Evolutionary conservation across 2,113 vertebrate species (phyloP).

Genomic region (Mystacornis crossleyi): DNA sequence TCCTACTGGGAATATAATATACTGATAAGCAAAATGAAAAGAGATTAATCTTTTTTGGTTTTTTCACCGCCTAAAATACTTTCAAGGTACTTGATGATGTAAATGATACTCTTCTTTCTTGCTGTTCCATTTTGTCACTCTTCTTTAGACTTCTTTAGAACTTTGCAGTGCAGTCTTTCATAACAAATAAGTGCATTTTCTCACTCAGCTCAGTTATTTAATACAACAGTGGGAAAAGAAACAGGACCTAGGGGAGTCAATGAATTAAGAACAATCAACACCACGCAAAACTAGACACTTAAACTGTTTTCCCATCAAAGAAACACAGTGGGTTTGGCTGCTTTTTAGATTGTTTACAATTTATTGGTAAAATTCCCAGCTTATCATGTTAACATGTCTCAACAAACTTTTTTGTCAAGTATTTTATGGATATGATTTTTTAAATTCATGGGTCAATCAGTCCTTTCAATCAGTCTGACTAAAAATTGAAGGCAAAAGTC

Average conservation of each 20-base stretch:
- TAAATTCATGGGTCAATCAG: neutral
- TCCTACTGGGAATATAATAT: neutral
- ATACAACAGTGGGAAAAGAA: neutral
- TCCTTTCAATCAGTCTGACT: neutral
- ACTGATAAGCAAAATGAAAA: neutral
- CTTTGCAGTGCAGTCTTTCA: neutral
- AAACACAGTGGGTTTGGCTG: neutral
- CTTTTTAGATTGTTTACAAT: neutral
- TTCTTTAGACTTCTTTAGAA: neutral
- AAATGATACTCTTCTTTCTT: neutral
- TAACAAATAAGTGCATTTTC: neutral
- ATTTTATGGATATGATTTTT: neutral
- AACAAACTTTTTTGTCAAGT: neutral
- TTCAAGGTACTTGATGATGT: neutral
- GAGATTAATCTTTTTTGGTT: neutral
- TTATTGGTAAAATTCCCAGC: neutral
- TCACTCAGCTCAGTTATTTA: neutral
- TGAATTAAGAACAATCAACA: neutral
- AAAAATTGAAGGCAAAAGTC: neutral
- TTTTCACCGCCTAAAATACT: neutral
- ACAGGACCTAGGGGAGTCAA: neutral
- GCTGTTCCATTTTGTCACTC: neutral
- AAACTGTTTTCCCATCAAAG: neutral
- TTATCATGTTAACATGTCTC: neutral
- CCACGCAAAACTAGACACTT: neutral